These are phyloP conservation scores for Oreortyx pictus DNA, from an alignment of 2,797 vertebrate species.

Conservation along the genomic window DNA sequence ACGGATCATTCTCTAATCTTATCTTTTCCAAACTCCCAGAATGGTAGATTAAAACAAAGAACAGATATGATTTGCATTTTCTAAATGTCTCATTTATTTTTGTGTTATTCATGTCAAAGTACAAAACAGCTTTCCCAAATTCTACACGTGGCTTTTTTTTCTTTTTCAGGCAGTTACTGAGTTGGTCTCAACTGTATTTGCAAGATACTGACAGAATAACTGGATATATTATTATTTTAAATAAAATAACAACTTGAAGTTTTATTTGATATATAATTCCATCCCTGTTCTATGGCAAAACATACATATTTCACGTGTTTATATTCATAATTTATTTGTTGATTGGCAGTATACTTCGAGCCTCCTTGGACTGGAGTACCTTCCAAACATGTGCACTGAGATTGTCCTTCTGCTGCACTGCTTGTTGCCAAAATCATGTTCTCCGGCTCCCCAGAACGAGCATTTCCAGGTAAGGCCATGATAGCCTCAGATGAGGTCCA, in stretches of 20 bases:
- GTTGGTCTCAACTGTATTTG: neutral
- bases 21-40: neutral
- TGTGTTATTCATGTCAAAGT: neutral
- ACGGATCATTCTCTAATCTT: slow-evolving; percentile 47
- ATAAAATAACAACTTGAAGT: neutral
- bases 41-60: slow-evolving; percentile 24
- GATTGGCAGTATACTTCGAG: neutral
- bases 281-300: neutral
- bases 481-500: fast-evolving
- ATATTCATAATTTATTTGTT: neutral
- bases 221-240: neutral
- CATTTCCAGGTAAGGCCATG: neutral
- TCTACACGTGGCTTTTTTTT: neutral
- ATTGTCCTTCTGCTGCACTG: fast-evolving
- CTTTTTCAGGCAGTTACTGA: neutral
- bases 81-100: slow-evolving; percentile 28
- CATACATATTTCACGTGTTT: neutral
- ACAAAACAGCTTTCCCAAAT: neutral
- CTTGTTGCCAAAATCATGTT: neutral
- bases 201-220: neutral
- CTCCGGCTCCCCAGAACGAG: neutral
- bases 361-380: neutral
- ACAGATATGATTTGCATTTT: slow-evolving; percentile 2
- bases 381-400: fast-evolving
- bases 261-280: neutral